phyloP scores from a whole-genome alignment of 2,888 invertebrate species.

The Caenorhabditis afra region DNA sequence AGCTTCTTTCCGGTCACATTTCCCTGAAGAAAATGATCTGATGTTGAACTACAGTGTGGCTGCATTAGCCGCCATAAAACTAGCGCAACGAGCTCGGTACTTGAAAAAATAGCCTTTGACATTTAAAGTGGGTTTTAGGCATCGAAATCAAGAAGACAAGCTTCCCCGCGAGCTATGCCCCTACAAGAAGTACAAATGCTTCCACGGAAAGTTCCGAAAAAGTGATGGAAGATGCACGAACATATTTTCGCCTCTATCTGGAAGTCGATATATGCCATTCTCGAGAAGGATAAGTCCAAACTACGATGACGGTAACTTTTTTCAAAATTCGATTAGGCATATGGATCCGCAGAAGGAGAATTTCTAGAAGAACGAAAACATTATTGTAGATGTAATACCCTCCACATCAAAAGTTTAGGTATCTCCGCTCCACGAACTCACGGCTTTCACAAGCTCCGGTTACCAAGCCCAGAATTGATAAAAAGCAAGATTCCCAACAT shows the following conservation, averaged over 20 bases:
- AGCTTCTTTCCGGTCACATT: constrained; percentile 2
- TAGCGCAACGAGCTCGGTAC: constrained; percentile 9
- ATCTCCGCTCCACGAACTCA: constrained; percentile 27
- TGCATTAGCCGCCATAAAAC: constrained; percentile 42
- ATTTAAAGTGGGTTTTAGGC: too few species aligned
- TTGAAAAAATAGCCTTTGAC: constrained; percentile 7
- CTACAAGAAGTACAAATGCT: constrained; percentile 43
- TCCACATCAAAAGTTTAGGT: constrained; percentile 2
- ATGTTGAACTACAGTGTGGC: constrained; percentile 45
- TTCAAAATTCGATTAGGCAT: too few species aligned
- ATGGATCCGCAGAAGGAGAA: too few species aligned
- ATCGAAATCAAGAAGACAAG: constrained; percentile 2
- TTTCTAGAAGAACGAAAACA: too few species aligned
- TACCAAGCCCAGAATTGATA: constrained; percentile 20
- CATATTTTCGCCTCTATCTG: constrained; percentile 35
- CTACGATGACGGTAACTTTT: constrained; percentile 51
- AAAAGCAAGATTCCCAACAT: constrained; percentile 26
- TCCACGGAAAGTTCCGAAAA: constrained; percentile 37
- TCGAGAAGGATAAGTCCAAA: constrained; percentile 37
- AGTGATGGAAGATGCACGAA: constrained; percentile 49
- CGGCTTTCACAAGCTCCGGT: constrained; percentile 6
- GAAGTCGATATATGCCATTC: constrained; percentile 35
- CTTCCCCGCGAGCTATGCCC: constrained; percentile 44
- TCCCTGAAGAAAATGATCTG: constrained; percentile 4
- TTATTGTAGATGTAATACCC: too few species aligned